Base-by-base conservation (phyloP, 2,888 invertebrate genomes). In the Cylindroiulus punctatus region DNA sequence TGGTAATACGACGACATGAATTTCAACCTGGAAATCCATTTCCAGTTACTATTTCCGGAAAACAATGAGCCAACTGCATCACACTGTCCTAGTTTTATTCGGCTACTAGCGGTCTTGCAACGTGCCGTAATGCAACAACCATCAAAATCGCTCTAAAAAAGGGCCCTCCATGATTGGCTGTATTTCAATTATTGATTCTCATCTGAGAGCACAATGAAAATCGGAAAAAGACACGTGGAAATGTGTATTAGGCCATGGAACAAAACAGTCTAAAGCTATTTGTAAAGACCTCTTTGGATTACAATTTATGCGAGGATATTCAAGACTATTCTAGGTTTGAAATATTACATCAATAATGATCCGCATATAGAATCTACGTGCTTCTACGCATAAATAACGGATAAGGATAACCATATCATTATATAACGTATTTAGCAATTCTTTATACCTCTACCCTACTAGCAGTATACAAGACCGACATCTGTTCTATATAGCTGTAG, bases 61-160 rank as follows among this genome's bases (percentile, higher is more conserved):
- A 82, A 40, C 32, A 82, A 82, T 36, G 32, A n/a, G 19, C 36
- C 32, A 32, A 82, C 40, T 32, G 12, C n/a, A 82, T 32, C 19
- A n/a, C 82, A 82, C n/a, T 82, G 82, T 8, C 82, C 82, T 82
- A 82, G 17, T 82, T 82, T 82, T n/a, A 82, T 82, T 82, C 82
- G 40, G 57, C 57, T 57, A 82, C 82, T 40, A n/a, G n/a, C n/a
- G n/a, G 32, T 82, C 36, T 40, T 82, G n/a, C 30, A 22, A 82
- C 32, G 40, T 26, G 32, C 32, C 82, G 40, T 82, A 36, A n/a
- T 57, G 57, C 57, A 57, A 57, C 57, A 57, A 57, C 57, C 82
- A 82, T 82, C 82, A 36, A 32, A 82, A 14, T 17, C 82, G 19
- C 12, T 17, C 32, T 82, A 30, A 7, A 22, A 82, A n/a, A 82